Percentiles rank a stretch among this genome's conserved stretches.
These are phyloP conservation scores for Pogonophryne albipinna DNA, from an alignment of 2,797 vertebrate species.

Conservation along the genomic window DNA sequence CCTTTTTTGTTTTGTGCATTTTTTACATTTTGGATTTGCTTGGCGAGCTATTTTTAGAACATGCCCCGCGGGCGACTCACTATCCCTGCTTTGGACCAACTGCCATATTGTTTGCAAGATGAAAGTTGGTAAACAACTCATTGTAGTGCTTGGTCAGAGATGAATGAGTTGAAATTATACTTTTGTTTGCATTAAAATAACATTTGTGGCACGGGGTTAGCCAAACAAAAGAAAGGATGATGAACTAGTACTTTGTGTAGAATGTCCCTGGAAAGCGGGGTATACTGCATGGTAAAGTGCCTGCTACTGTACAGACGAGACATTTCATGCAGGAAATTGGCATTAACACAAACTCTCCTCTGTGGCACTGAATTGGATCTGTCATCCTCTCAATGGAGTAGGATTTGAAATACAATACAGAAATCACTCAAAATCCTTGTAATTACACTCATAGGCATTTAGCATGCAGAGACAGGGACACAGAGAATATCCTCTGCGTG, in stretches of 20 bases:
- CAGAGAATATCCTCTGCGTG: not conserved
- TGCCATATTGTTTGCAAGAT: too few relatives aligned
- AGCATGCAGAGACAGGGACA: constrained; percentile 2
- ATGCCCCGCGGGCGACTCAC: too few relatives aligned
- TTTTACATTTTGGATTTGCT: too few relatives aligned
- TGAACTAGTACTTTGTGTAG: constrained; percentile 38
- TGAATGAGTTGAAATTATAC: not conserved
- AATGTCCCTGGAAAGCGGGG: constrained; percentile 36
- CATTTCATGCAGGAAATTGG: constrained; percentile 56
- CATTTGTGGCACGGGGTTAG: constrained; percentile 19
- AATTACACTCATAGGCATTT: constrained; percentile 59
- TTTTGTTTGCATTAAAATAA: constrained; percentile 29
- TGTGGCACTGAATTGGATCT: constrained; percentile 63
- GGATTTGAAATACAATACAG: constrained; percentile 59
- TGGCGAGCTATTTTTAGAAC: too few relatives aligned
- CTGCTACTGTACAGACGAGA: constrained; percentile 58
- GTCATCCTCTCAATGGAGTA: constrained; percentile 59
- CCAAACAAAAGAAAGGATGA: constrained; percentile 30
- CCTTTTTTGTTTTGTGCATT: too few relatives aligned
- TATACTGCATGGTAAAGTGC: constrained; percentile 30
- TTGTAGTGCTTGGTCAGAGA: too few relatives aligned
- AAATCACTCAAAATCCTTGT: constrained; percentile 63
- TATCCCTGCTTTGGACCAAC: too few relatives aligned
- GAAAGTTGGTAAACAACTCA: too few relatives aligned
- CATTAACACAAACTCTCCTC: constrained; percentile 62